A percentile compares a stretch with the other conserved stretches of the same genome.
Evolutionary conservation across 2,113 vertebrate species (phyloP).

Genomic region (Boleophthalmus pectinirostris): DNA sequence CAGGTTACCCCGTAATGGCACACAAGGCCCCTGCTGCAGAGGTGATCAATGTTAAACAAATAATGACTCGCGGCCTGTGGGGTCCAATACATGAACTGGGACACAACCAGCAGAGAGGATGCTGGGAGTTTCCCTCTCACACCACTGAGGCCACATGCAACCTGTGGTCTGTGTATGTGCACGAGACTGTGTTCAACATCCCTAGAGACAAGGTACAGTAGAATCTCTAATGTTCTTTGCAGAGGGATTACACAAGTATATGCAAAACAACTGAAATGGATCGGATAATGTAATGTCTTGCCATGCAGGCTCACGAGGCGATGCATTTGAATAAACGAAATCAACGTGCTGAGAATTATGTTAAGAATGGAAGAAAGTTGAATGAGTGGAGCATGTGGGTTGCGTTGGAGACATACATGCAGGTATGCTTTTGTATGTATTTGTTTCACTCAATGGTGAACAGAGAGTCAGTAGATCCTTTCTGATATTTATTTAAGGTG

Average conservation of each 20-base stretch:
- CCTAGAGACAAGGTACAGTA: slow-evolving; percentile 52
- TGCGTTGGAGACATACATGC: slow-evolving; percentile 80
- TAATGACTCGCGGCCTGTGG: slow-evolving; percentile 54
- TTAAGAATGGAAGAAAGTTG: slow-evolving; percentile 50
- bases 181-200: slow-evolving; percentile 68
- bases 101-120: slow-evolving; percentile 80
- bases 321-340: slow-evolving; percentile 32
- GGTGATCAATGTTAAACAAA: slow-evolving; percentile 27
- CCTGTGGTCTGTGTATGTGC: slow-evolving; percentile 82
- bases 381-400: slow-evolving; percentile 62
- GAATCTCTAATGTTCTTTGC: too few relatives aligned
- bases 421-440: slow-evolving; percentile 68
- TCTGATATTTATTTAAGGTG: too few relatives aligned
- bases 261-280: not conserved
- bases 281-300: not conserved
- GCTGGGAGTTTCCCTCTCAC: slow-evolving; percentile 79
- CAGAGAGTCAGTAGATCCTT: too few relatives aligned
- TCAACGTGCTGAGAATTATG: slow-evolving; percentile 31
- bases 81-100: slow-evolving; percentile 76
- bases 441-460: not conserved
- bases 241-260: not conserved
- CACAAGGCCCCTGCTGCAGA: slow-evolving; percentile 9
- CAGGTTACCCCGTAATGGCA: slow-evolving; percentile 80
- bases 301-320: slow-evolving; percentile 43
- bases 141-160: slow-evolving; percentile 84